Base-by-base conservation (phyloP, 2,113 vertebrate genomes). In the Sakesphorus luctuosus region DNA sequence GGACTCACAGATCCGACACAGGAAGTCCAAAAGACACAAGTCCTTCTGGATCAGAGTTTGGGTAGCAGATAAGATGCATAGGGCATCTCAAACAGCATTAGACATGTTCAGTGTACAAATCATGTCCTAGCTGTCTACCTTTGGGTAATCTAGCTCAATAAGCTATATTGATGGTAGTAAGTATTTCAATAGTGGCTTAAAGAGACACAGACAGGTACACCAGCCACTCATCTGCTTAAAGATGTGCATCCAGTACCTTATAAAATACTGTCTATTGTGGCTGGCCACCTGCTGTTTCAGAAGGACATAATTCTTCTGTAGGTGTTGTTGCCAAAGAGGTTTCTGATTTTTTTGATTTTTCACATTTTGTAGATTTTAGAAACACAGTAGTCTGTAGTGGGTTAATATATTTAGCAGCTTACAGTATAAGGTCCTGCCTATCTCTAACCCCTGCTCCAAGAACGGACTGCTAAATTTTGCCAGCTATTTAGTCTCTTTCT, bases 1-100 rank as follows among this genome's bases (percentile, higher is more conserved):
- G 40, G 18, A 72, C 17, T 49, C 20, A 43, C 1, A 1, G 15
- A 61, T 65, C 33, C 0, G 0, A 35, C 17, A n/a, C 13, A 56
- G 38, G 21, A 68, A 44, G 6, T 40, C 73, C 40, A 66, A 62
- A 36, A 90, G 40, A 66, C 21, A 20, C 10, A 14, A 10, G 31
- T 36, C 25, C 7, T 81, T 77, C 43, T 1, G 1, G 16, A 53
- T 80, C n/a, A 66, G 33, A 24, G 18, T 50, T 55, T 84, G 35
- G 7, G 24, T 18, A 73, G 11, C 8, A 69, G n/a, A 20, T 19
- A 52, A 78, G 16, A 55, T 49, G 3, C 47, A 59, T 0, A 18
- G 7, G 13, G 13, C 2, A 18, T 62, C 23, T 46, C 75, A 83
- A 44, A 80, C 18, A 20, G 18, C 2, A 0, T 62, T 46, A 58